These are phyloP conservation scores for Hippoglossus hippoglossus DNA, from an alignment of 2,797 vertebrate species.

Conservation along the genomic window DNA sequence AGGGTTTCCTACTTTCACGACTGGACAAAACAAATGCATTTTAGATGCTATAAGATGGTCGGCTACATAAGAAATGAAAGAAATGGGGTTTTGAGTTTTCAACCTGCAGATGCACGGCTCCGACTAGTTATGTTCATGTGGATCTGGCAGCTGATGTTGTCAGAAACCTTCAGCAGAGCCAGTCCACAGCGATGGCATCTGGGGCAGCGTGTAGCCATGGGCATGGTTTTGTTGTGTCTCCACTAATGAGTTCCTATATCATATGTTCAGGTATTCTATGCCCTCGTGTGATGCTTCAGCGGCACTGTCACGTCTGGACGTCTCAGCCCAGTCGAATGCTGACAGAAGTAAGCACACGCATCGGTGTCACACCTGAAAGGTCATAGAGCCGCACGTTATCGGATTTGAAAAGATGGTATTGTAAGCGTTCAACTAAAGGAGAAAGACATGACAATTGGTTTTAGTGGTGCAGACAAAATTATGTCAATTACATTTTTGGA, in stretches of 20 bases:
- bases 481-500: no score
- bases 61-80: no score
- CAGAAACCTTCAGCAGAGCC: neutral
- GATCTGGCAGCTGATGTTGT: neutral
- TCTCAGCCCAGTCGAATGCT: neutral
- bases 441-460: no score
- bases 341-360: neutral
- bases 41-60: no score
- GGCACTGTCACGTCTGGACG: conserved; percentile 18
- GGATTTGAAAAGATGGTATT: no score
- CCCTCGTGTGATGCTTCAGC: neutral
- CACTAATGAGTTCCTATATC: conserved; percentile 8
- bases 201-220: conserved; percentile 7
- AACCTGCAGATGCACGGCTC: no score
- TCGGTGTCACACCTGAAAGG: neutral
- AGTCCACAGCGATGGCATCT: conserved; percentile 11
- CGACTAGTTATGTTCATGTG: conserved; percentile 21
- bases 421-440: no score
- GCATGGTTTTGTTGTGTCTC: conserved; percentile 2
- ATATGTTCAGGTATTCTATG: neutral
- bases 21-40: no score
- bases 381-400: neutral
- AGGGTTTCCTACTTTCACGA: no score
- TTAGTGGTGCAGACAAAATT: no score
- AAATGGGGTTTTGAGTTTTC: no score